Evolutionary conservation across 2,888 invertebrate genomes (phyloP), one percentile per base, ranked within the genome.

Genomic region (Lasioglossum zephyrum): DNA sequence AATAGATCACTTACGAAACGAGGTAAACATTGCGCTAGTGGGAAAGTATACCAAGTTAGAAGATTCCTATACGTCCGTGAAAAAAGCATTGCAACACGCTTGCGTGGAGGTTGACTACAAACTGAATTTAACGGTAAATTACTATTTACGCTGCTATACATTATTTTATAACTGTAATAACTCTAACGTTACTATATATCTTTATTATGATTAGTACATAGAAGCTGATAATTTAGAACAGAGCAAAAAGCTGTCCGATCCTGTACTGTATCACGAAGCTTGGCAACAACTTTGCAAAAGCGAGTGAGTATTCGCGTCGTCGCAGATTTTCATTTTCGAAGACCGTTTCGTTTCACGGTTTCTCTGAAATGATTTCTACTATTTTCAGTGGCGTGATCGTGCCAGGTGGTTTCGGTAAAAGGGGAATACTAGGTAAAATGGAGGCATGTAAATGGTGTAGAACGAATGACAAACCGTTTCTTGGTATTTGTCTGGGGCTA

Each of bases 401-500:
- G 1, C 99, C 99, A 4, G 99, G 99, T 82, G 99, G 99, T 18
- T 99, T 99, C 95, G 99, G 99, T 0, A 97, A 97, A 90, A 96
- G 99, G 80, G 99, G 99, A 8, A 97, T 99, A 93, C 99, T 99
- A 95, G 99, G 99, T 0, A 99, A 99, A 96, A 98, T 99, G 75
- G 97, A 97, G 85, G 99, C 99, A 0, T 98, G 98, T 90, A 96
- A 97, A 92, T 99, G 99, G 98, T 99, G 99, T 85, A 96, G 99
- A 63, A 97, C 97, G 92, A 98, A 98, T 76, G 97, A 97, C 74
- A 98, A 97, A 93, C 99, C 99, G 0, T 98, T 98, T 95, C 96
- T 99, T 31, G 99, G 99, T 0, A 98, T 99, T 90, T 99, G 99
- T 94, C 96, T 99, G n/a, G 99, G 99, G 8, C 96, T 99, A 87